phyloP scores from a whole-genome alignment of 2,888 invertebrate genomes.

The Zelleria hepariella region DNA sequence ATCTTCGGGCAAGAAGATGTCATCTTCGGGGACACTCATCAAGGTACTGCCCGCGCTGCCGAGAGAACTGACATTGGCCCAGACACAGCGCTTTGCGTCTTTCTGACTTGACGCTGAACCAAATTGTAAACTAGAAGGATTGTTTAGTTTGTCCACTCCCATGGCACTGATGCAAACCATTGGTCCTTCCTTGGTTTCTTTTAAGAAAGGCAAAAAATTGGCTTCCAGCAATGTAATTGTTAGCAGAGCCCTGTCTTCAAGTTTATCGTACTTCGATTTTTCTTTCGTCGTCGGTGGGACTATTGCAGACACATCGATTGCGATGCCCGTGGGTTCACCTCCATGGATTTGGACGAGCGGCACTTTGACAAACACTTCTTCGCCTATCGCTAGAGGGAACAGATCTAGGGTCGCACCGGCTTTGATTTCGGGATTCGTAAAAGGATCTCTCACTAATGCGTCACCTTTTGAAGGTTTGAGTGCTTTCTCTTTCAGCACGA shows the following conservation, averaged over 20 bases:
- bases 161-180: conserved; percentile 40
- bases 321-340: conserved; percentile 30
- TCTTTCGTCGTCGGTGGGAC: conserved; percentile 18
- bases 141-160: conserved; percentile 33
- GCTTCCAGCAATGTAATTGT: conserved; percentile 49
- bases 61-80: conserved; percentile 40
- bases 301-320: conserved; percentile 28
- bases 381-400: conserved; percentile 47
- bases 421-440: conserved; percentile 41
- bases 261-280: background rate
- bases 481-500: conserved; percentile 36
- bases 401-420: conserved; percentile 52
- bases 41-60: conserved; percentile 38
- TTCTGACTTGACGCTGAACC: conserved; percentile 38
- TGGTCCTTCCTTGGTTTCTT: conserved; percentile 53
- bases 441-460: too few relatives aligned
- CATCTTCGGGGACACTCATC: conserved; percentile 33
- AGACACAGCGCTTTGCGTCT: conserved; percentile 37
- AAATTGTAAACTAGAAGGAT: conserved; percentile 34
- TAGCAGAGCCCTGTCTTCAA: conserved; percentile 26
- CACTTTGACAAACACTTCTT: conserved; percentile 31
- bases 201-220: conserved; percentile 45
- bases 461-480: conserved; percentile 39
- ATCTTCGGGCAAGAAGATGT: conserved; percentile 39
- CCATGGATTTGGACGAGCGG: conserved; percentile 29